Evolutionary conservation across 1,140 invertebrate species (phyloP).

Genomic region (Lerema accius): DNA sequence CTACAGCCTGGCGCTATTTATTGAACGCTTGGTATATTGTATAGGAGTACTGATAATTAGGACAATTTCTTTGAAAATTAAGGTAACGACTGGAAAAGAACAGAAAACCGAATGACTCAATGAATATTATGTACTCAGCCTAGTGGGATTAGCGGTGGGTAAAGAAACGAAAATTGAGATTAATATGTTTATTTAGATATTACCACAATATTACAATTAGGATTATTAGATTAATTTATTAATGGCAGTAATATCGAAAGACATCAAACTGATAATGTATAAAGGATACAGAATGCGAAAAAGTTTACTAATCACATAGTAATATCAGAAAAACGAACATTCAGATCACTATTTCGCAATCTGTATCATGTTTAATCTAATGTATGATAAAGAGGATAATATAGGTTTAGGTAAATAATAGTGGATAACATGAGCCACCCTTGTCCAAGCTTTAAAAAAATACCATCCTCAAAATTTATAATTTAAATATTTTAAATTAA

Average conservation of each 20-base stretch:
- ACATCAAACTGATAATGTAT: background rate
- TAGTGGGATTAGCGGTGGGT: no score
- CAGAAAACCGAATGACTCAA: no score
- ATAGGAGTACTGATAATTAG: no score
- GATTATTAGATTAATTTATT: conserved; percentile 9
- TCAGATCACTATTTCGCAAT: conserved; percentile 2
- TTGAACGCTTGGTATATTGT: no score
- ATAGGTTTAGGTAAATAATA: conserved; percentile 7
- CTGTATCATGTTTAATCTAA: conserved; percentile 4
- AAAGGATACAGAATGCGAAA: conserved; percentile 24
- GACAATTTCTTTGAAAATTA: no score
- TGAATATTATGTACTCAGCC: no score
- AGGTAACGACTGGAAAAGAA: no score
- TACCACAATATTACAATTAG: conserved; percentile 19
- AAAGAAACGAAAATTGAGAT: conserved; percentile 13
- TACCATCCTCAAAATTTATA: background rate
- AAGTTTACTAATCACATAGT: background rate
- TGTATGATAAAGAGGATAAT: conserved; percentile 5
- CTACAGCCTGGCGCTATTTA: no score
- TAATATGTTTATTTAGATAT: conserved; percentile 21
- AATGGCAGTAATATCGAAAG: conserved; percentile 22
- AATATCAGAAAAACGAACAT: background rate
- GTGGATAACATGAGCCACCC: background rate
- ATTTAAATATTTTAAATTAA: conserved; percentile 29
- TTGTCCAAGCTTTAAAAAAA: conserved; percentile 29